These are phyloP conservation scores for Orchesellides sinensis DNA, from an alignment of 2,888 invertebrate species.

Conservation along the genomic window DNA sequence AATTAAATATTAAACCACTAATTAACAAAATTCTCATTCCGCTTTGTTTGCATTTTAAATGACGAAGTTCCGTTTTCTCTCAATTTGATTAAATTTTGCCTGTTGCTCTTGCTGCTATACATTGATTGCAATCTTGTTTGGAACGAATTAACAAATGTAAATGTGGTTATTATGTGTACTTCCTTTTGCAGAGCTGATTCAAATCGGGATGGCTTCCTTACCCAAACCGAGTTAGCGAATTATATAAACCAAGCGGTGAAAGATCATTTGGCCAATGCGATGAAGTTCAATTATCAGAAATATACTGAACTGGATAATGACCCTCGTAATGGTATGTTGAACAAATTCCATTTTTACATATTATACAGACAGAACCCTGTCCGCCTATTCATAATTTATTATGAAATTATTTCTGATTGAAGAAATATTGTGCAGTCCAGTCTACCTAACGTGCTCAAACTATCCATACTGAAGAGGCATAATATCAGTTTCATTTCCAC, in stretches of 20 bases:
- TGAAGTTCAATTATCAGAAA: conserved; percentile 83
- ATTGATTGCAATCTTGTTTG: neutral
- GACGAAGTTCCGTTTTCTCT: too few species aligned
- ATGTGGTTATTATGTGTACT: neutral
- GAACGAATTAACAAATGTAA: neutral
- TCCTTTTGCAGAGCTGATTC: conserved; percentile 80
- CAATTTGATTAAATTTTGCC: too few species aligned
- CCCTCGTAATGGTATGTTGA: conserved; percentile 81
- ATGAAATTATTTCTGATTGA: too few species aligned
- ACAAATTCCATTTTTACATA: neutral
- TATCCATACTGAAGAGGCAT: too few species aligned
- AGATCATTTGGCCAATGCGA: conserved; percentile 83
- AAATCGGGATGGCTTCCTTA: conserved; percentile 80
- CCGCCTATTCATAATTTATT: too few species aligned
- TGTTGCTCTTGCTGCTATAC: neutral
- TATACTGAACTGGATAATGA: conserved; percentile 83
- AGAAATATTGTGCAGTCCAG: neutral
- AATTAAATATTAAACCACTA: neutral
- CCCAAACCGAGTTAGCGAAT: conserved; percentile 82
- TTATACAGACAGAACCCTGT: too few species aligned
- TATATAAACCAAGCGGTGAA: conserved; percentile 84
- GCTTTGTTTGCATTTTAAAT: too few species aligned
- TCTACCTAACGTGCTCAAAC: neutral
- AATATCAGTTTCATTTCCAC: neutral
- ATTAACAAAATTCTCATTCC: too few species aligned